phyloP scores from a whole-genome alignment of 1,140 invertebrate genomes.

The Tetramorium alpestre region DNA sequence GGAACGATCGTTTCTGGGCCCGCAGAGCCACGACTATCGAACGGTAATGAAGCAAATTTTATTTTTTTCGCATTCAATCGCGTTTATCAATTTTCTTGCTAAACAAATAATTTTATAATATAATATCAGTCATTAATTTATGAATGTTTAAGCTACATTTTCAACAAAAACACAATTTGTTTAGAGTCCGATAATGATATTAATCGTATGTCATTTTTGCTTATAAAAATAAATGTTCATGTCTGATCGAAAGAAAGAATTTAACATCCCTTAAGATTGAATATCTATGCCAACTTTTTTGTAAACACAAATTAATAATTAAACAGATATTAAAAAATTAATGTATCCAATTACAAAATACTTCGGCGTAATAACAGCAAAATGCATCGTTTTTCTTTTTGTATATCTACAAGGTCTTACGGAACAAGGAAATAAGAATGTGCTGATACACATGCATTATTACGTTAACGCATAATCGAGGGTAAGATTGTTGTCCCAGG shows the following conservation, averaged over 20 bases:
- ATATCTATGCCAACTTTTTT: background rate
- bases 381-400: background rate
- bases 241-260: background rate
- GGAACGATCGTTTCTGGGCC: conserved; percentile 27
- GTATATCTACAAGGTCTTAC: background rate
- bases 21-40: conserved; percentile 9
- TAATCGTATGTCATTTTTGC: background rate
- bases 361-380: background rate
- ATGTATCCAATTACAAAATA: background rate
- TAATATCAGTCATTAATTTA: background rate
- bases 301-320: background rate
- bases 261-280: background rate
- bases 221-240: background rate
- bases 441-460: background rate
- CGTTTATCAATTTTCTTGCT: background rate
- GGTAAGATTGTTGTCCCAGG: conserved; percentile 1
- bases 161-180: background rate
- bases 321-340: background rate
- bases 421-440: conserved; percentile 38
- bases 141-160: background rate
- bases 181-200: background rate
- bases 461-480: conserved; percentile 19
- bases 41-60: conserved; percentile 11
- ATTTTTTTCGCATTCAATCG: background rate
- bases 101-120: background rate